Percentiles rank a stretch among this genome's conserved stretches.
Conservation (phyloP, 1,140 invertebrate genomes). For the Paraescarpia echinospica region DNA sequence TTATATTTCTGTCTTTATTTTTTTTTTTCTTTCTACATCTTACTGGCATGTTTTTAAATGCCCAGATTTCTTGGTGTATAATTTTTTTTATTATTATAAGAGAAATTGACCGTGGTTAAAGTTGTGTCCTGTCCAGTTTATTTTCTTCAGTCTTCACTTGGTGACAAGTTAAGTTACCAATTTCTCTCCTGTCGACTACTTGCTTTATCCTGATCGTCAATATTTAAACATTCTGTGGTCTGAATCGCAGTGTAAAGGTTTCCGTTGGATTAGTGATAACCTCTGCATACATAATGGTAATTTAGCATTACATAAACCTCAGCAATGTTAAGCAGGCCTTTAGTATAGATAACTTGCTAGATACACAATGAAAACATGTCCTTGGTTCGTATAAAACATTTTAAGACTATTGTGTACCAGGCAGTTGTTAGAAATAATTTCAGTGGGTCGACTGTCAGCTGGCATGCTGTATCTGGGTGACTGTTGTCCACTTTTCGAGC, state of each 20-base stretch:
- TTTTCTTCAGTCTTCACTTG: neutral
- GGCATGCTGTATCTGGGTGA: neutral
- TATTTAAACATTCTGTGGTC: neutral
- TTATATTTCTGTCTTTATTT: neutral
- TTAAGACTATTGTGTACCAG: neutral
- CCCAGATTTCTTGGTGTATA: too few species aligned
- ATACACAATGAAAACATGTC: neutral
- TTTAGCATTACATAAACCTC: neutral
- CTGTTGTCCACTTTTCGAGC: too few species aligned
- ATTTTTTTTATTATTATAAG: too few species aligned
- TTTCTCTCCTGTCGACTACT: neutral
- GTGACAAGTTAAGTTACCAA: neutral
- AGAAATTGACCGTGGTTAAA: neutral
- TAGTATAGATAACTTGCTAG: neutral
- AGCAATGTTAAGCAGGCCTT: neutral
- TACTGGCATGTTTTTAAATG: neutral
- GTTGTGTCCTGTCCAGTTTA: neutral
- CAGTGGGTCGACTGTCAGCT: neutral
- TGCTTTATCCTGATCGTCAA: neutral
- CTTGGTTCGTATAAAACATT: neutral
- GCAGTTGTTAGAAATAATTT: neutral
- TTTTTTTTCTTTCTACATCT: neutral
- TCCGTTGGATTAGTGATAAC: neutral
- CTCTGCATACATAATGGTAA: neutral
- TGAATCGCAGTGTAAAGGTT: neutral